Evolutionary conservation across 2,797 vertebrate species (phyloP), one percentile per base, ranked within the genome.

Genomic region (Cynopterus sphinx): DNA sequence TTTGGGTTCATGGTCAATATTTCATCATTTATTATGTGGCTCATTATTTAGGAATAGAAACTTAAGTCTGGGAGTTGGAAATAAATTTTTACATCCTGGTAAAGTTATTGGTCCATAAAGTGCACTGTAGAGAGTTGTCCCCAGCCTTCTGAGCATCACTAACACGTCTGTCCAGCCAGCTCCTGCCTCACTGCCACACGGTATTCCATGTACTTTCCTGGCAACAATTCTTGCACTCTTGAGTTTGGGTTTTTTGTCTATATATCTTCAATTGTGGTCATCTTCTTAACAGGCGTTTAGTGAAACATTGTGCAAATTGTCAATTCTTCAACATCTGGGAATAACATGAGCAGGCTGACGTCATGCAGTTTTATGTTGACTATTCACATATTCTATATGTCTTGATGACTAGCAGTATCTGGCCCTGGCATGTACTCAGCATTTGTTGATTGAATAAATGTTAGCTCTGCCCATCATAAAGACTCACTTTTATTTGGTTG

Each of bases 11-110:
- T 0, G 22, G 41, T 92, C 79, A 10, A 0, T 46, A 1, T 65
- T 28, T 88, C 24, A 39, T 79, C 57, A 13, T 59, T 95, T 71
- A 11, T 90, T 95, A 26, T 63, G 94, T 55, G 51, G 55, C 26
- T 95, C 41, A 1, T 94, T 74, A 49, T 85, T 86, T 93, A 71
- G 68, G 71, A 93, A 63, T 97, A 26, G 36, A 97, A 96, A 39
- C 53, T 12, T 82, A 94, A 90, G 93, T 70, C 90, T 70, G 83
- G 85, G 85, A 97, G 0, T 19, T 57, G 26, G 65, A 97, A 94
- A 13, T 0, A 6, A 5, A 9, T 92, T 49, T 93, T 79, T 28
- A 36, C 33, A 33, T n/a, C 10, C 13, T 65, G 33, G 21, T 70
- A 15, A 67, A 39, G 41, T 46, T 9, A 5, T 39, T 43, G 6